Percentiles rank a stretch among this genome's conserved stretches.
Evolutionary conservation across 2,888 invertebrate genomes (phyloP).

Genomic region (Trachelus stipa): DNA sequence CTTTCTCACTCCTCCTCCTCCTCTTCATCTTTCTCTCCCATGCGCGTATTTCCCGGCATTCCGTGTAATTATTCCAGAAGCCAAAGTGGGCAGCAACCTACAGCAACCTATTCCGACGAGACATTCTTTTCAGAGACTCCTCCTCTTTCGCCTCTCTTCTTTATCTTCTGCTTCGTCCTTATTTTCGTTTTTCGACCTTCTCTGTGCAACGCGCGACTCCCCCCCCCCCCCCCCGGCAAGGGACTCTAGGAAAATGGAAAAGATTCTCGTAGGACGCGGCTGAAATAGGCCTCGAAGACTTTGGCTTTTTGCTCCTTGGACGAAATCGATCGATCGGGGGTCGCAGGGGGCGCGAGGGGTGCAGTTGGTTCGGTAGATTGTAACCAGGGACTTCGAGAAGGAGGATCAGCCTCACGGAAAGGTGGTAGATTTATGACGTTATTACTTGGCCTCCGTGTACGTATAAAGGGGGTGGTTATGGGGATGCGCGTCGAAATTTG

Average conservation of each 20-base stretch:
- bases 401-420: constrained; percentile 33
- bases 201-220: constrained; percentile 29
- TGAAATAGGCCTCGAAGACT: constrained; percentile 43
- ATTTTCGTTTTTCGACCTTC: constrained; percentile 29
- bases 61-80: constrained; percentile 42
- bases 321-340: constrained; percentile 43
- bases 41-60: constrained; percentile 34
- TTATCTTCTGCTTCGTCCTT: neutral
- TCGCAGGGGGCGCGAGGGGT: neutral
- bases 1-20: neutral
- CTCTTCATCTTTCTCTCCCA: neutral
- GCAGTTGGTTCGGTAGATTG: neutral
- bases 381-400: constrained; percentile 4
- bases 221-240: constrained; percentile 12
- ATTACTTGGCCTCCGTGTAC: constrained; percentile 47
- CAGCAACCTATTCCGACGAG: constrained; percentile 39
- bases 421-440: constrained; percentile 53
- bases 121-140: constrained; percentile 28
- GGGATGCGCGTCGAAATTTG: constrained; percentile 40
- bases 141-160: constrained; percentile 11
- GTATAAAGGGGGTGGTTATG: constrained; percentile 25
- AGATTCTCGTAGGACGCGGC: constrained; percentile 42
- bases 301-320: constrained; percentile 37
- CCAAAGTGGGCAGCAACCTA: constrained; percentile 30
- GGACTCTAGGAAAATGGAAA: neutral